A percentile compares a stretch with the other conserved stretches of the same genome.
phyloP scores from a whole-genome alignment of 2,797 vertebrate genomes.

The Periparus ater region DNA sequence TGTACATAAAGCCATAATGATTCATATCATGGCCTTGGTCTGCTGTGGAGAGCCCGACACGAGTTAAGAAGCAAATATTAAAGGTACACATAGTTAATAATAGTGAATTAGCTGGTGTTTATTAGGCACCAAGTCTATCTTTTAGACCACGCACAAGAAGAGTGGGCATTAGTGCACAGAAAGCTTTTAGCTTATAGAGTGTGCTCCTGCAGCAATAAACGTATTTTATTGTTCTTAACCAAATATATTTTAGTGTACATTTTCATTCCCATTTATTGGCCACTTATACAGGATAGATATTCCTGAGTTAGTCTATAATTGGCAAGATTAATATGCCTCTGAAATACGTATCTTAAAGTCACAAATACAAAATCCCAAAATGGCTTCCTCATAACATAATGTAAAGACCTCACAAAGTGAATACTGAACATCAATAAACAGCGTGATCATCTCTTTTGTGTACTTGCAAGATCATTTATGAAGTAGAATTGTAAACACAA shows the following conservation, averaged over 20 bases:
- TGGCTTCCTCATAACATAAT: background rate
- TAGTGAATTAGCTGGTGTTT: background rate
- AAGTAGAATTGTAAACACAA: background rate
- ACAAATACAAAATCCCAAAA: background rate
- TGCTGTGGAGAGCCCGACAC: background rate
- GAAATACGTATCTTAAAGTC: background rate
- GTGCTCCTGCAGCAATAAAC: background rate
- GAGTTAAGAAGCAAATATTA: background rate
- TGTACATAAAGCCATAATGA: background rate
- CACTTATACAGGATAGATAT: background rate
- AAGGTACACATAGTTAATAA: background rate
- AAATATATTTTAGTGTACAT: background rate
- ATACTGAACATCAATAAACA: background rate
- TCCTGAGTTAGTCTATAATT: background rate
- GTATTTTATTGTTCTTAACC: background rate
- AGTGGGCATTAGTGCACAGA: background rate
- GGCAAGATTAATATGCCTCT: background rate
- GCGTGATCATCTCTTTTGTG: background rate
- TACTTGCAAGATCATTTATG: background rate
- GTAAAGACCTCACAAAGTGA: background rate
- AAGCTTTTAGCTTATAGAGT: background rate
- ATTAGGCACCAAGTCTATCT: background rate
- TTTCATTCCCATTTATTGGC: background rate
- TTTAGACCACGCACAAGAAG: background rate
- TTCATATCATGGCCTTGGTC: background rate